A percentile compares a stretch with the other conserved stretches of the same genome.
Conservation (phyloP, 2,113 vertebrate species). For the Misgurnus mizolepis region DNA sequence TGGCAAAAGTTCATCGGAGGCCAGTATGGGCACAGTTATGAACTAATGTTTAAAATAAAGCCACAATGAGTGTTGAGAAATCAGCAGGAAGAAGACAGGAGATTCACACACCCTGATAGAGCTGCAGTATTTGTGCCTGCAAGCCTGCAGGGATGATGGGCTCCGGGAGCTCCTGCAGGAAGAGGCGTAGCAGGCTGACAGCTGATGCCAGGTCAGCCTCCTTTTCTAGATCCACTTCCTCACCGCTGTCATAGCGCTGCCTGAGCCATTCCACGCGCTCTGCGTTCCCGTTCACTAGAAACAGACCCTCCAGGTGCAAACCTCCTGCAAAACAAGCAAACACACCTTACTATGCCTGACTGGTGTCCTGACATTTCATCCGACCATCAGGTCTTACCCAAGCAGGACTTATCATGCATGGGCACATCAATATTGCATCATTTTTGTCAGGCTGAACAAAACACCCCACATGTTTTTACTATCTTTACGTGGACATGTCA, state of each 20-base stretch:
- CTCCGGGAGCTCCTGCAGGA: conserved; percentile 97
- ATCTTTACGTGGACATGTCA: no score
- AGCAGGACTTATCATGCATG: no score
- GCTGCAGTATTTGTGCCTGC: conserved; percentile 89
- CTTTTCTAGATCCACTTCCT: conserved; percentile 95
- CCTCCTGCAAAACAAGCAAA: conserved; percentile 73
- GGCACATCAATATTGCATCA: no score
- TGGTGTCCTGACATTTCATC: background rate
- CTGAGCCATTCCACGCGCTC: conserved; percentile 97
- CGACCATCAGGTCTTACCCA: no score
- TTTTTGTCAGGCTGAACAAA: no score
- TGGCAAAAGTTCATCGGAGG: background rate
- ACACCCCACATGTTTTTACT: no score
- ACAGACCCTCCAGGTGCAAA: conserved; percentile 95
- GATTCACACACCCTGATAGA: conserved; percentile 85
- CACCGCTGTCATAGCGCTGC: conserved; percentile 91
- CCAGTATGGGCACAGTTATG: background rate
- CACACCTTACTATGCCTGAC: background rate
- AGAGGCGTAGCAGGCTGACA: conserved; percentile 95
- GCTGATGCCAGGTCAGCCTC: conserved; percentile 95
- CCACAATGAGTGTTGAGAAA: background rate
- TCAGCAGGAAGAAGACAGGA: background rate
- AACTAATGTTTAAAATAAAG: background rate
- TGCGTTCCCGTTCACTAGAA: conserved; percentile 96
- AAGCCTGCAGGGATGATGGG: conserved; percentile 89